Conservation (phyloP, 2,113 vertebrate species). For the Blennius ocellaris region DNA sequence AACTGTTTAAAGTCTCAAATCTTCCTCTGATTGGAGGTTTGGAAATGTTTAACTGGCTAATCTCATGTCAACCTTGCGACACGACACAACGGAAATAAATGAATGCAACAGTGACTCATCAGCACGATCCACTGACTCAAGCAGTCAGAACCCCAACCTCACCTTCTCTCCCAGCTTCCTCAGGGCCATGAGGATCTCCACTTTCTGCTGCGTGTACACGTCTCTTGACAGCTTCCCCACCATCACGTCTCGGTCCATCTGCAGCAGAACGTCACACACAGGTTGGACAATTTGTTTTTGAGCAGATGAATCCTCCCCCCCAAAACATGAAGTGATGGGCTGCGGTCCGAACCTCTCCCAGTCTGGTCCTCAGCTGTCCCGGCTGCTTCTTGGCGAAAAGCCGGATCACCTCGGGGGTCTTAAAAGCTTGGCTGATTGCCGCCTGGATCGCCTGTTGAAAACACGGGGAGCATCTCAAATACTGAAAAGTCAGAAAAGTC, state of each 20-base stretch:
- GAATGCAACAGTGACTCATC: conserved; percentile 5
- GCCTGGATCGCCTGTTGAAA: conserved; percentile 93
- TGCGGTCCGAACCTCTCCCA: conserved; percentile 89
- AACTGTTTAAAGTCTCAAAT: neutral
- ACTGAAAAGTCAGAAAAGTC: neutral
- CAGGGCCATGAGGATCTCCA: conserved; percentile 95
- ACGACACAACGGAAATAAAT: conserved; percentile 22
- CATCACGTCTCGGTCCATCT: conserved; percentile 98
- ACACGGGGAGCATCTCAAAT: conserved; percentile 30
- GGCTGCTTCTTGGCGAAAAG: conserved; percentile 99
- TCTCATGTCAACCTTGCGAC: conserved; percentile 8
- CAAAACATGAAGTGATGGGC: too few relatives aligned
- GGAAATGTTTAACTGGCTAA: neutral
- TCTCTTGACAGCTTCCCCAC: conserved; percentile 91
- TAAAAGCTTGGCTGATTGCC: conserved; percentile 98
- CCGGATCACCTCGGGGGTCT: conserved; percentile 97
- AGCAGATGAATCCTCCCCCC: neutral
- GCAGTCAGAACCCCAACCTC: conserved; percentile 46
- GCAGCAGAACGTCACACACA: conserved; percentile 46
- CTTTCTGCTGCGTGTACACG: conserved; percentile 92
- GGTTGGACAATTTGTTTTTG: conserved; percentile 22
- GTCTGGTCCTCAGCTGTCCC: conserved; percentile 91
- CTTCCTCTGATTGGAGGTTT: neutral
- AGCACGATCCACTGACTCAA: conserved; percentile 44
- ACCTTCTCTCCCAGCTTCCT: conserved; percentile 98